Evolutionary conservation across 2,113 vertebrate species (phyloP).

Genomic region (Semicossyphus pulcher): DNA sequence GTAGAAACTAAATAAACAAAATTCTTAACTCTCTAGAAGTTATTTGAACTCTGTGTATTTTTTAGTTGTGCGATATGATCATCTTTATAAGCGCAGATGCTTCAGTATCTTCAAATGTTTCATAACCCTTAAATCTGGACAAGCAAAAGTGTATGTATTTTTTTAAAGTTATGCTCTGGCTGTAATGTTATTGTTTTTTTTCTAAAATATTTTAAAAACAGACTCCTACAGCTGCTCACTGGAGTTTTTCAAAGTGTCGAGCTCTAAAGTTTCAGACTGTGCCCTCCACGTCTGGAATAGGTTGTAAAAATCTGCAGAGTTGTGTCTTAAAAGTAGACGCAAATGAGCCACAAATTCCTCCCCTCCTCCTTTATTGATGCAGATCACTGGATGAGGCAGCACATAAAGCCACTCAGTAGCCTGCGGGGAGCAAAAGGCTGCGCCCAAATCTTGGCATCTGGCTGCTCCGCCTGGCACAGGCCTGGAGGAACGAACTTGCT

Average conservation of each 20-base stretch:
- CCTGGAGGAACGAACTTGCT: slow-evolving; percentile 34
- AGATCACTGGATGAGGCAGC: slow-evolving; percentile 24
- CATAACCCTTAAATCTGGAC: too few relatives aligned
- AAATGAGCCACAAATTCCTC: neutral
- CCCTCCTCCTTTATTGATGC: neutral
- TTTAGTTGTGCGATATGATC: too few relatives aligned
- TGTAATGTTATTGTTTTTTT: too few relatives aligned
- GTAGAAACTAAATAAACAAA: too few relatives aligned
- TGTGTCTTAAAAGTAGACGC: neutral
- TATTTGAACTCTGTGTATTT: too few relatives aligned
- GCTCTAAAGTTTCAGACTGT: slow-evolving; percentile 5
- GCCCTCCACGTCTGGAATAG: neutral
- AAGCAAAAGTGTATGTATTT: too few relatives aligned
- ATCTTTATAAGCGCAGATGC: too few relatives aligned
- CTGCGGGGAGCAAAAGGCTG: slow-evolving; percentile 42
- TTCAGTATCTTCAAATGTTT: too few relatives aligned
- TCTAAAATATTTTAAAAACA: too few relatives aligned
- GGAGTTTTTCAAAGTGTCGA: neutral
- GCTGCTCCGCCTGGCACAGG: slow-evolving; percentile 32
- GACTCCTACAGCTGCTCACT: too few relatives aligned
- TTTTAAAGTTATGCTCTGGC: too few relatives aligned
- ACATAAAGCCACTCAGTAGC: slow-evolving; percentile 27
- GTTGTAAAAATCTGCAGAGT: neutral
- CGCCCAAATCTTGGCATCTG: slow-evolving; percentile 39
- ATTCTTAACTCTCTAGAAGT: too few relatives aligned